Evolutionary conservation across 2,113 vertebrate genomes (phyloP), one percentile per base, ranked within the genome.

Genomic region (Potamarius usumacintae): DNA sequence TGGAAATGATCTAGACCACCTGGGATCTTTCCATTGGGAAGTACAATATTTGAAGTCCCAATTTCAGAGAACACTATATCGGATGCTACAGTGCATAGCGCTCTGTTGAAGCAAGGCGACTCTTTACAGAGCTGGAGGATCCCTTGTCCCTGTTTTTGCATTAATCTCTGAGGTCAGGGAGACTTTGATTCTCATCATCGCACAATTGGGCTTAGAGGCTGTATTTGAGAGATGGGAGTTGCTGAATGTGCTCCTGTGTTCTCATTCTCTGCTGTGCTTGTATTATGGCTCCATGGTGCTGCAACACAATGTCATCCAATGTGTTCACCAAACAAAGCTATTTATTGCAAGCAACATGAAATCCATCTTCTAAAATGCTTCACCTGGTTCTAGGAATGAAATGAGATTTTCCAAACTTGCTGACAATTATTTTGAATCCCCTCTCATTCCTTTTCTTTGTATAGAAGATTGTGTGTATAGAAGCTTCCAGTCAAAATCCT

Each of bases 401-500:
- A 85, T 88, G 83, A 77, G 86, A 78, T 85, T 87, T 84, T 63
- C 83, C 58, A 42, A 85, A 86, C 48, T 85, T 34, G 52, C 82
- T 82, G 85, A 86, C 92, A 87, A 89, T 84, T 65, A 89, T 92
- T 90, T 86, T 69, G 62, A 88, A 87, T 71, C 83, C 50, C n/a
- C n/a, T 55, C 80, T 85, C 89, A 77, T 90, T 85, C 69, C 27
- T 60, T 89, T 90, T 82, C 82, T 87, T 89, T 81, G 90, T 87
- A 90, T 90, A 86, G 90, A 27, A 34, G 89, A 90, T 93, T 93
- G 88, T 85, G 90, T 92, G 90, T 90, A 88, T 77, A 6, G 89
- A 88, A 4, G 48, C 57, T 65, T 60, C 80, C 63, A 84, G 17
- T 48, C 50, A 91, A 92, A 85, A 90, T 92, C 87, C 92, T 92